Evolutionary conservation across 2,113 vertebrate genomes (phyloP), one percentile per base, ranked within the genome.

Genomic region (Charadrius vociferus): DNA sequence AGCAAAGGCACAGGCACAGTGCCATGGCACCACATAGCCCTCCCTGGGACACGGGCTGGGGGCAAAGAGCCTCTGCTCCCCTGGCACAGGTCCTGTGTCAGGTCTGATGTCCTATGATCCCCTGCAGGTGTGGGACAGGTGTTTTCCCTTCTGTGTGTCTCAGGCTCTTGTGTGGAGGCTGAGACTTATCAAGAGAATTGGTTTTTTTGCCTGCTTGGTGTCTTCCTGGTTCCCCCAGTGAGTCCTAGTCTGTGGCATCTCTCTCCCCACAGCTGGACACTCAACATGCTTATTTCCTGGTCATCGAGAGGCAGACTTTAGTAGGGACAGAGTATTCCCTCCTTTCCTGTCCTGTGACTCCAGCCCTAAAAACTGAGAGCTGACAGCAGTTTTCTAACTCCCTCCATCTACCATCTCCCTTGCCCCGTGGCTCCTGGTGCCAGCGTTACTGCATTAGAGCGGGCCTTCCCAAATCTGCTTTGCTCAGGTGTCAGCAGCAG

Each of bases 381-480:
- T 45, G 55, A 77, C 5, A 45, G 67, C 68, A 78, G 53, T 43
- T 92, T 92, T 86, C n/a, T 68, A 45, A 77, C 45, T 73, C 62
- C 5, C 14, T 49, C 43, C 4, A 52, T 41, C 68, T 75, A 67
- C 27, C 15, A 37, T 10, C 14, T 88, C 16, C 49, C 24, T 86
- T 73, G 26, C 14, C 19, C 41, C 12, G 10, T 17, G 32, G 39
- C 71, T 90, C 22, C 80, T 32, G n/a, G 66, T 56, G 67, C 19
- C 67, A 80, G 9, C 3, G 43, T 45, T 36, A 63, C n/a, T 1
- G 0, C 17, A 22, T 39, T 2, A 65, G 80, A 1, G 0, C 49
- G 59, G 17, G 37, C 21, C 50, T 77, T 71, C 39, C 26, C 77
- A 78, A 72, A 67, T 22, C 58, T 43, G 6, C 65, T 61, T 45